Conservation (phyloP, 2,888 invertebrate genomes). For the Omphaloscelis lunosa region DNA sequence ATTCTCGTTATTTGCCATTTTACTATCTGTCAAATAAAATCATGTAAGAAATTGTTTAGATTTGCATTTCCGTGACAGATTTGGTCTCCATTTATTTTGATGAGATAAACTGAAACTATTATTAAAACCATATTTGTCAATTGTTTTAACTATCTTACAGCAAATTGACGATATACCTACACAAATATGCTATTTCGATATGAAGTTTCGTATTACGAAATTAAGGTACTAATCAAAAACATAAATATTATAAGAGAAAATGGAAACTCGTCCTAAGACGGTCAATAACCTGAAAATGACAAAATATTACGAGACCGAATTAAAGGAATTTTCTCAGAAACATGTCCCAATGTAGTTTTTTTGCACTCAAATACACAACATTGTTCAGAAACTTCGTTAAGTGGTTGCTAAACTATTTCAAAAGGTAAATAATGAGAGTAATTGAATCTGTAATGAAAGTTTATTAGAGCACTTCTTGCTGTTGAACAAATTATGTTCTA, state of each 20-base stretch:
- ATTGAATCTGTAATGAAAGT: conserved; percentile 50
- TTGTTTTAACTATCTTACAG: background rate
- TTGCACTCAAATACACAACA: conserved; percentile 28
- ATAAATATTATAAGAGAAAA: background rate
- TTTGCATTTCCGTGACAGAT: conserved; percentile 25
- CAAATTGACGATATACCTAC: background rate
- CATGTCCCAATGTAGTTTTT: conserved; percentile 37
- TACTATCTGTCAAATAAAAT: conserved; percentile 47
- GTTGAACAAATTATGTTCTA: conserved; percentile 38
- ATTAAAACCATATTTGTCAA: background rate
- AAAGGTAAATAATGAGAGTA: conserved; percentile 45
- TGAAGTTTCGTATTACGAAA: background rate
- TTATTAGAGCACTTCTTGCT: conserved; percentile 47
- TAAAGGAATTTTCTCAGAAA: conserved; percentile 15
- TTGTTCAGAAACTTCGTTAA: conserved; percentile 33
- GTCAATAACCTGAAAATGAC: background rate
- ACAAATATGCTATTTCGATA: background rate
- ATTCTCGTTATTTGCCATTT: conserved; percentile 42
- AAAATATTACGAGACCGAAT: conserved; percentile 29
- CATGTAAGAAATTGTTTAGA: conserved; percentile 32
- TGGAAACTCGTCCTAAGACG: background rate
- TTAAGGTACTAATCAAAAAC: background rate
- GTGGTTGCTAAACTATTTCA: conserved; percentile 47
- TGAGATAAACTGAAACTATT: background rate
- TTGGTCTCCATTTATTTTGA: conserved; percentile 21